phyloP scores from a whole-genome alignment of 2,113 vertebrate genomes.

The Pipra filicauda region DNA sequence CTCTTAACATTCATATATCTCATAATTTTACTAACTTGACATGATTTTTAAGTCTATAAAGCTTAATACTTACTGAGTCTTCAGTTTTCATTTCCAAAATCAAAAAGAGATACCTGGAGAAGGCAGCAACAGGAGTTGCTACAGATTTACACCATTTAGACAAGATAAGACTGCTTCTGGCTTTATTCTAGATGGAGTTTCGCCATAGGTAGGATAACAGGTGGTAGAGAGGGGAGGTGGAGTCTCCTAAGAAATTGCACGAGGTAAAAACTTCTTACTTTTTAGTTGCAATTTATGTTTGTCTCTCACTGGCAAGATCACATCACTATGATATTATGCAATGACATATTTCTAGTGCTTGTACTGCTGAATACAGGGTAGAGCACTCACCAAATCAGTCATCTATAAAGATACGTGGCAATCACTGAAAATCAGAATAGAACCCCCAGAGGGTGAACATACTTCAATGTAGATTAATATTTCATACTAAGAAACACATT shows the following conservation, averaged over 20 bases:
- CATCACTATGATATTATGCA: not conserved
- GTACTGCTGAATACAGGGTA: not conserved
- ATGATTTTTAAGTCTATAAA: not conserved
- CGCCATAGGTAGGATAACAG: not conserved
- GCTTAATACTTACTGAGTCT: not conserved
- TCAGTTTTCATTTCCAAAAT: not conserved
- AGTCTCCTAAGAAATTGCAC: not conserved
- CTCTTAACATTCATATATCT: not conserved
- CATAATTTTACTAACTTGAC: not conserved
- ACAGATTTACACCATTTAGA: not conserved
- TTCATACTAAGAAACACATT: conserved; percentile 29
- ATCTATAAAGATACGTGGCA: conserved; percentile 10
- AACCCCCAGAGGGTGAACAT: conserved; percentile 1
- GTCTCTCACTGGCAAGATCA: conserved; percentile 29
- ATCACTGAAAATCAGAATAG: conserved; percentile 20
- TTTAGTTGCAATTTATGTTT: not conserved
- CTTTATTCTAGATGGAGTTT: not conserved
- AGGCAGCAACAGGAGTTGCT: not conserved
- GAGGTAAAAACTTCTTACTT: not conserved
- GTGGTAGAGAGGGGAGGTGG: fast-evolving
- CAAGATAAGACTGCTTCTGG: not conserved
- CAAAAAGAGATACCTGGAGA: not conserved
- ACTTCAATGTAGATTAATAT: conserved; percentile 16
- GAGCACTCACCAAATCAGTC: not conserved
- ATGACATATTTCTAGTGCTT: conserved; percentile 10